Evolutionary conservation across 2,888 invertebrate species (phyloP).

Genomic region (Bellardia pandia): DNA sequence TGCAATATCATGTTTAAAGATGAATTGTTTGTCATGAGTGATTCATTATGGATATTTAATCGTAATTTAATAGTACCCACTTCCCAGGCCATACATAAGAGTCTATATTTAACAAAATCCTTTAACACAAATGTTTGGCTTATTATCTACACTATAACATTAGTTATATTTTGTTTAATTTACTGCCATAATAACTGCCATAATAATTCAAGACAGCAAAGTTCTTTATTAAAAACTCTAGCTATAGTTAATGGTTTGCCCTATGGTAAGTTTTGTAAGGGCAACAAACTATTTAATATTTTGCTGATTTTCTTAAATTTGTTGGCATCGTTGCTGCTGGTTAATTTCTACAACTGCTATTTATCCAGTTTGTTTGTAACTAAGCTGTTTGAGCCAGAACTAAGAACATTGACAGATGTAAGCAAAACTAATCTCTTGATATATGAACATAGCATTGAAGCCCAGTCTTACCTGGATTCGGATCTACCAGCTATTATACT

Average conservation of each 20-base stretch:
- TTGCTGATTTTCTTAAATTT: conserved; percentile 7
- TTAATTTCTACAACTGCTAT: conserved; percentile 32
- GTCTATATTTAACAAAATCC: conserved; percentile 37
- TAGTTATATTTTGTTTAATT: conserved; percentile 15
- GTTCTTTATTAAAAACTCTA: conserved; percentile 29
- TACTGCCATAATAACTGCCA: not conserved
- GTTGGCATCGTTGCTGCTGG: conserved; percentile 27
- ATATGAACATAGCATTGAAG: conserved; percentile 32
- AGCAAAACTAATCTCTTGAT: conserved; percentile 26
- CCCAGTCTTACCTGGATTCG: not conserved
- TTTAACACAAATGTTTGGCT: conserved; percentile 24
- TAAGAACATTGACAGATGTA: conserved; percentile 21
- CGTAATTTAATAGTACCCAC: conserved; percentile 37
- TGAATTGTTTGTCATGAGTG: not conserved
- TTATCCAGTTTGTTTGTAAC: conserved; percentile 49
- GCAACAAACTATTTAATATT: not conserved
- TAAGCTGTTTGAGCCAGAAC: conserved; percentile 21
- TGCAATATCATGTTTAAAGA: not conserved
- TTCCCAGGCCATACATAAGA: conserved; percentile 10
- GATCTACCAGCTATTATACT: conserved; percentile 6
- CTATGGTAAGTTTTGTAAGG: not conserved
- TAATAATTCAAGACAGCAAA: not conserved
- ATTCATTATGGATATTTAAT: conserved; percentile 13
- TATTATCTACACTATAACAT: not conserved
- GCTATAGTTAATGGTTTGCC: conserved; percentile 16